Base-by-base conservation (phyloP, 37 sponge, comb jelly and placozoan species). In the Tethya wilhelma region DNA sequence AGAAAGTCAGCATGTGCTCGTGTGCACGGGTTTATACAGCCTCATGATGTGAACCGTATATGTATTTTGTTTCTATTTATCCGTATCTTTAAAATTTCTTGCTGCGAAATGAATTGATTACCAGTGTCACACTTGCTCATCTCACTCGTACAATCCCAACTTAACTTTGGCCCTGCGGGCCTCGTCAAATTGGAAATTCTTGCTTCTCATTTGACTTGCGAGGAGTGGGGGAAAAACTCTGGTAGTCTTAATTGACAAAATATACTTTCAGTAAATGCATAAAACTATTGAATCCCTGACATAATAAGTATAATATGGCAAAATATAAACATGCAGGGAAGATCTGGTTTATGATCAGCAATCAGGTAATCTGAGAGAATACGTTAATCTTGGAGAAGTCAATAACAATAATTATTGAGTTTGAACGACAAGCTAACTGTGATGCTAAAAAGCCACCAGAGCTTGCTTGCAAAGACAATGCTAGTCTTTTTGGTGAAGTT, bases 261-360 rank as follows among this genome's bases (percentile, higher is more conserved):
- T 49, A 14, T 49, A 49, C 53, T 19, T 49, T 19, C 9, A 14
- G 53, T 49, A 49, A 19, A 14, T 14, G 9, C 9, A 49, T 49
- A 49, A 49, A 19, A 14, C 9, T 49, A 49, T 49, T 9, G 9
- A 49, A 49, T 14, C 53, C 53, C 14, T 14, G 9, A 49, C 53
- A 14, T 14, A 49, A 49, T 49, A 49, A 49, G 14, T 19, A 49
- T 14, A 49, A 49, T 49, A 49, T 49, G 9, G 53, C 9, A 9
- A 49, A 9, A 49, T 14, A 49, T 14, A 49, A 49, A 19, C 14
- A 49, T 49, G 14, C 53, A 49, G 53, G 53, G 66, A 64, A 64
- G 66, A 64, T 34, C 66, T 64, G 1, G 66, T 64, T 3, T 64
- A 64, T 34, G 66, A 64, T 32, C 26, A 64, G 7, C 66, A 64